Conservation (phyloP, 2,113 vertebrate genomes). For the Crotophaga sulcirostris region DNA sequence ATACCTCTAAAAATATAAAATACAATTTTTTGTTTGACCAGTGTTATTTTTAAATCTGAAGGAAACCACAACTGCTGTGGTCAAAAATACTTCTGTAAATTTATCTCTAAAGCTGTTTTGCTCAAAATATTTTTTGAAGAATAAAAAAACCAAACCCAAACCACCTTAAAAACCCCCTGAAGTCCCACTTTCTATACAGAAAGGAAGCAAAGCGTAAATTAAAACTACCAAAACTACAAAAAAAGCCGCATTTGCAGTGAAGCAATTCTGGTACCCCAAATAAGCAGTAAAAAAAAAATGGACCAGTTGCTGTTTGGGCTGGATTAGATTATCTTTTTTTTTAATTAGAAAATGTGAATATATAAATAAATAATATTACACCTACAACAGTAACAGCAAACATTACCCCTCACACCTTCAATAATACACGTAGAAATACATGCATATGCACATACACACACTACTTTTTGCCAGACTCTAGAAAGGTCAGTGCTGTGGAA, state of each 20-base stretch:
- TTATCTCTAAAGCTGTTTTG: not conserved
- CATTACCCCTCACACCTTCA: not conserved
- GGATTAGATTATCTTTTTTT: not conserved
- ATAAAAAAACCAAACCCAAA: not conserved
- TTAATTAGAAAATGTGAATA: not conserved
- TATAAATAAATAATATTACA: not conserved
- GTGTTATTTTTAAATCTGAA: not conserved
- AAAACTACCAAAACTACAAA: not conserved
- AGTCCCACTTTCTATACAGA: not conserved
- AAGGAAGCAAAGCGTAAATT: not conserved
- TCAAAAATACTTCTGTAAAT: not conserved
- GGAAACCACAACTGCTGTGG: not conserved
- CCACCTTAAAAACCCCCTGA: not conserved
- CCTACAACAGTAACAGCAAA: not conserved
- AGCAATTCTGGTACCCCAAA: not conserved
- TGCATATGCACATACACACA: accelerated
- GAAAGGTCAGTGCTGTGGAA: not conserved
- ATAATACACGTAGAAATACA: not conserved
- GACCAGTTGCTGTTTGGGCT: not conserved
- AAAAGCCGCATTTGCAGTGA: not conserved
- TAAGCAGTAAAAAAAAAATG: not conserved
- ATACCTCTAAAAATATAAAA: not conserved
- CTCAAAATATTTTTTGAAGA: not conserved
- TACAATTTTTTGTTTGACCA: not conserved
- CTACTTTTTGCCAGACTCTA: not conserved